Conservation (phyloP, 1,140 invertebrate species). For the Phymorhynchus buccinoides region DNA sequence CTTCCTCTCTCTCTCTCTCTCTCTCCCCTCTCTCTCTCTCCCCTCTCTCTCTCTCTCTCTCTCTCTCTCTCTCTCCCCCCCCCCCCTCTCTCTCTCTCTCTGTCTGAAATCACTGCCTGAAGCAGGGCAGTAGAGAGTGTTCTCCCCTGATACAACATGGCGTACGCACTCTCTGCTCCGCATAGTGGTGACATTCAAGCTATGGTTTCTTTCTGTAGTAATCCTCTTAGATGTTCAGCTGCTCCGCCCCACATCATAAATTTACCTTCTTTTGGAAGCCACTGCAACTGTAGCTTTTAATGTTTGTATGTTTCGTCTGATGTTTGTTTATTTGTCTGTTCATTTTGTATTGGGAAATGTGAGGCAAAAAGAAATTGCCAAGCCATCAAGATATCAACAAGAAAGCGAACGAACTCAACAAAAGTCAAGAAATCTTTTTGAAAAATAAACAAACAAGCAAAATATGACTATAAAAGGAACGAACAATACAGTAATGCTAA, state of each 20-base stretch:
- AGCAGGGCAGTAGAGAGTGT: not conserved
- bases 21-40: not conserved
- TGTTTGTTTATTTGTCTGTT: too few relatives aligned
- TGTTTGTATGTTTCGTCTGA: too few relatives aligned
- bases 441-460: not conserved
- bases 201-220: not conserved
- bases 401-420: not conserved
- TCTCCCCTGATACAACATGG: too few relatives aligned
- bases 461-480: not conserved
- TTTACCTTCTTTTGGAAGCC: not conserved
- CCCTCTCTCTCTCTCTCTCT: not conserved
- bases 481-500: too few relatives aligned
- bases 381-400: not conserved
- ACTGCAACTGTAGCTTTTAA: not conserved
- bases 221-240: not conserved
- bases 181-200: not conserved
- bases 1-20: not conserved
- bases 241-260: not conserved
- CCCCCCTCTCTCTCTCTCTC: not conserved
- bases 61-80: too few relatives aligned
- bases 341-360: too few relatives aligned
- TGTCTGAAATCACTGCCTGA: not conserved
- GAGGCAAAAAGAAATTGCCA: too few relatives aligned
- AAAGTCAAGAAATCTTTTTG: not conserved
- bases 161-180: not conserved